Base-by-base conservation (phyloP, 2,113 vertebrate species). In the Aleadryas rufinucha region DNA sequence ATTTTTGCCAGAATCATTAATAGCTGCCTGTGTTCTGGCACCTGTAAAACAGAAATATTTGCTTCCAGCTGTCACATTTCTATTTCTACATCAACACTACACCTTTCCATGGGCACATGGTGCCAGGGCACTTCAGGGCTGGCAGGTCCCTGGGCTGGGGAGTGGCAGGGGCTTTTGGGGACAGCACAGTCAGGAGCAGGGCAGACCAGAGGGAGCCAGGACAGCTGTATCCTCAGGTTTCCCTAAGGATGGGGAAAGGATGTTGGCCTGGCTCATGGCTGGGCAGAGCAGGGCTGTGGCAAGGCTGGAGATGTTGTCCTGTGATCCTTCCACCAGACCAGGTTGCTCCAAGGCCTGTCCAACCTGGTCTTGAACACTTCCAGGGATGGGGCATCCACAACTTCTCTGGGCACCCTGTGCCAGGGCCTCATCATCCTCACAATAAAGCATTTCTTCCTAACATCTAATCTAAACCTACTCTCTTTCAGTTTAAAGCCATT, bases 281-380 rank as follows among this genome's bases (percentile, higher is more conserved):
- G 44, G 50, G 17, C 11, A 57, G 24, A 37, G 33, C 21, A 59
- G 13, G 9, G 7, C 22, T 70, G 39, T 8, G 57, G 27, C 23
- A 47, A 24, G 31, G 22, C 20, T 85, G 45, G 50, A 56, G 21
- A 8, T 9, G 4, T 3, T 2, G 0, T 45, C 30, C 27, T 90
- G 45, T 5, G 3, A 22, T 42, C n/a, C n/a, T 54, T 31, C 9
- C 45, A 28, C 45, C 49, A 80, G 19, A 23, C 6, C 17, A 22
- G 22, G 10, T 1, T 47, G 31, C 7, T 35, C 26, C 31, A 60
- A 35, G 9, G 1, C 24, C 11, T 0, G 0, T 52, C 24, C 37
- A 57, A 3, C 11, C 57, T 30, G 27, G 33, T 10, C 45, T 53
- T 53, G 45, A 41, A 31, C 39, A 42, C 10, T 12, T 27, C 45